Evolutionary conservation across 2,888 invertebrate genomes (phyloP).

Genomic region (Agrotis segetum): DNA sequence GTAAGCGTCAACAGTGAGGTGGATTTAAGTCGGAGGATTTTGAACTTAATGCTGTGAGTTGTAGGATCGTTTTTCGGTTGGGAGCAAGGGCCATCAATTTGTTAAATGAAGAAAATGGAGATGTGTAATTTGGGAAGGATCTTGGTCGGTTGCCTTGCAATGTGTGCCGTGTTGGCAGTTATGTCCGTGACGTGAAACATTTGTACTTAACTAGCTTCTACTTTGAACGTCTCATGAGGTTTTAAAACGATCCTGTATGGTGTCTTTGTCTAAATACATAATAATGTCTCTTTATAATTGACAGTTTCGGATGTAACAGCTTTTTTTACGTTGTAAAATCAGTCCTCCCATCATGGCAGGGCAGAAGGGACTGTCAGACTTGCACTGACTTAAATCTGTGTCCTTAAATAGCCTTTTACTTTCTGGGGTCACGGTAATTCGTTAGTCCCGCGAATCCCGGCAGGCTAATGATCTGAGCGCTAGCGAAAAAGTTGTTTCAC

Average conservation of each 20-base stretch:
- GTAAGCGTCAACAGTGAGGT: conserved; percentile 76
- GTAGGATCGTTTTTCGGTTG: conserved; percentile 72
- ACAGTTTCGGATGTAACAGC: no score
- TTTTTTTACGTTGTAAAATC: no score
- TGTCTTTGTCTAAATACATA: neutral
- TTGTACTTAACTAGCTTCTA: conserved; percentile 42
- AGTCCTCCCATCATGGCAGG: no score
- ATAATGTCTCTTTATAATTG: no score
- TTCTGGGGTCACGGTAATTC: no score
- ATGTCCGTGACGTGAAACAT: conserved; percentile 38
- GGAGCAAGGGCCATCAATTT: conserved; percentile 86
- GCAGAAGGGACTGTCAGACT: no score
- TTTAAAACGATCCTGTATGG: conserved; percentile 21
- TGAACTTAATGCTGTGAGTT: conserved; percentile 69
- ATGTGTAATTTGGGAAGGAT: conserved; percentile 85
- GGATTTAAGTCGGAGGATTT: conserved; percentile 71
- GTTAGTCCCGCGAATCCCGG: no score
- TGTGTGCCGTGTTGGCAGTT: conserved; percentile 67
- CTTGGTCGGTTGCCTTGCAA: conserved; percentile 76
- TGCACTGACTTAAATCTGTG: no score
- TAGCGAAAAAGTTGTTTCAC: no score
- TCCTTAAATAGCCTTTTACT: no score
- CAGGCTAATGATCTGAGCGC: no score
- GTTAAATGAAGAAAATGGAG: conserved; percentile 90
- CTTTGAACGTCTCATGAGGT: conserved; percentile 19